Evolutionary conservation across 1,140 invertebrate genomes (phyloP).

Genomic region (Zophobas atratus): DNA sequence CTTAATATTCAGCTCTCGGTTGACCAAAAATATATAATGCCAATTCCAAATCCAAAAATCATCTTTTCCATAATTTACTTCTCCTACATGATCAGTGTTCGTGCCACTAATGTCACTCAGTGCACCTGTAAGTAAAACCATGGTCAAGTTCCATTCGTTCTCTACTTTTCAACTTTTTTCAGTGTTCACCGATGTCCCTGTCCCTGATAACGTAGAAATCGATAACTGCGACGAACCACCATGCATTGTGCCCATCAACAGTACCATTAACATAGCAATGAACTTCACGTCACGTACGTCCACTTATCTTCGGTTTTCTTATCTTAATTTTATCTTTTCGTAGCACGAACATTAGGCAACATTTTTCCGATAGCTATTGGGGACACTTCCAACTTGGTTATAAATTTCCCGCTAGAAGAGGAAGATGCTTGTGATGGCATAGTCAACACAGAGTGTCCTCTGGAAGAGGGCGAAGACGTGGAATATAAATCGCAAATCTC

Average conservation of each 20-base stretch:
- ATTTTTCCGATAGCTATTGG: constrained; percentile 48
- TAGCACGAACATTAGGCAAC: constrained; percentile 51
- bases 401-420: constrained; percentile 46
- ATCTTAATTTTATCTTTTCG: constrained; percentile 16
- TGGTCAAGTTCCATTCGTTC: no score
- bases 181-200: not conserved
- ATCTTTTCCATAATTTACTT: no score
- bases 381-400: constrained; percentile 18
- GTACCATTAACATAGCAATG: not conserved
- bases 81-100: no score
- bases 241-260: not conserved
- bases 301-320: not conserved
- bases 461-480: constrained; percentile 31
- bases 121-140: no score
- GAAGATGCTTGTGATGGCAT: constrained; percentile 52
- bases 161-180: no score
- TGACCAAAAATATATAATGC: no score
- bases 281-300: not conserved
- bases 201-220: not conserved
- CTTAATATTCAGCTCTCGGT: no score
- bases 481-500: constrained; percentile 46
- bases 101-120: no score
- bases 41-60: no score
- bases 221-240: constrained; percentile 4
- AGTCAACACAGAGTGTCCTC: constrained; percentile 16